phyloP scores from a whole-genome alignment of 1,140 invertebrate genomes.

The Drosophila sp. region DNA sequence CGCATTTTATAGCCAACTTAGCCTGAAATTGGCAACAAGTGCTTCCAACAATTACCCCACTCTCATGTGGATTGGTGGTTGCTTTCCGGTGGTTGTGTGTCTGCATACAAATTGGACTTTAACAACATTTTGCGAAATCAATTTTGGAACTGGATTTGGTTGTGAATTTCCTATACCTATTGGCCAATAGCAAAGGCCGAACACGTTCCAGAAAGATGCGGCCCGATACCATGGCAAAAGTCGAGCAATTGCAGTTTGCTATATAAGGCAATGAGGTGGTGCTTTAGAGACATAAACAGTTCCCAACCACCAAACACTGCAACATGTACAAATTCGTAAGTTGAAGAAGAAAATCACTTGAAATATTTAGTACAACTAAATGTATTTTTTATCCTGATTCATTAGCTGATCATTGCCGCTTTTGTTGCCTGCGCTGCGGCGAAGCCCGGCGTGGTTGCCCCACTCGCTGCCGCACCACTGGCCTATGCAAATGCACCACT shows the following conservation, averaged over 20 bases:
- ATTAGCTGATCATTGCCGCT: conserved; percentile 65
- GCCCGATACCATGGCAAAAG: conserved; percentile 39
- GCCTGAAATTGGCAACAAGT: conserved; percentile 41
- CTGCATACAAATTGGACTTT: conserved; percentile 69
- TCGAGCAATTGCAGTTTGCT: conserved; percentile 55
- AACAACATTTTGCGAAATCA: conserved; percentile 53
- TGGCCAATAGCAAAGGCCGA: conserved; percentile 44
- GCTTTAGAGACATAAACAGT: conserved; percentile 56
- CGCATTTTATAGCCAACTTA: conserved; percentile 63
- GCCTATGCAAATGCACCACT: conserved; percentile 82
- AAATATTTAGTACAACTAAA: neutral
- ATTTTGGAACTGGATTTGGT: neutral
- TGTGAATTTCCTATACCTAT: conserved; percentile 21
- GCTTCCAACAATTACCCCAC: conserved; percentile 12
- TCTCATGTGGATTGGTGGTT: neutral
- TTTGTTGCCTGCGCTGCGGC: conserved; percentile 70
- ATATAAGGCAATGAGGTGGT: conserved; percentile 58
- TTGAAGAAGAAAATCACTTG: too few species aligned
- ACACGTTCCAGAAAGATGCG: conserved; percentile 66
- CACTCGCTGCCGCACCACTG: conserved; percentile 74
- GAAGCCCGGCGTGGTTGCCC: conserved; percentile 70
- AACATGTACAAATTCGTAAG: conserved; percentile 84
- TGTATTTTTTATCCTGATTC: neutral
- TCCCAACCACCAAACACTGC: conserved; percentile 46
- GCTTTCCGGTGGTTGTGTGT: neutral